Base-by-base conservation (phyloP, 2,113 vertebrate genomes). In the Psittacara wagleri region DNA sequence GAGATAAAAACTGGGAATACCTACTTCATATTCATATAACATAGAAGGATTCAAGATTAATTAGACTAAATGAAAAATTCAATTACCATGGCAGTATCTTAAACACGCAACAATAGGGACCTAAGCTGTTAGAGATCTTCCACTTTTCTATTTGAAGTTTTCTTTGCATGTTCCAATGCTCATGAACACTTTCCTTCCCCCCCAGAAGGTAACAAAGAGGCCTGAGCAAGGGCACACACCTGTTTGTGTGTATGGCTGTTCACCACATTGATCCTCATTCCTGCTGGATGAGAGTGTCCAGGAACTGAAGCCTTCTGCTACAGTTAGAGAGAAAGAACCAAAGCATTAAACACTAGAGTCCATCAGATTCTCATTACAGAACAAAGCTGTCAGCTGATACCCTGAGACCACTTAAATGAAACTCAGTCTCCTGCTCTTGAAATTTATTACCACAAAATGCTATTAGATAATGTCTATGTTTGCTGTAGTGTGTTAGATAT, bases 251-350 rank as follows among this genome's bases (percentile, higher is more conserved):
- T 98, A 86, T 98, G 97, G 88, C 97, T 98, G 93, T 98, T 98
- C 95, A 98, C 97, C 25, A 98, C 98, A 29, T 98, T 98, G 97
- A 98, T 98, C 96, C 97, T 98, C 98, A 98, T 98, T 95, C 98
- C 98, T 72, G 98, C 95, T 63, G 98, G 96, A 72, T 98, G 96
- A 79, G 97, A 57, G 37, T 98, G 97, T 72, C 96, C 91, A n/a
- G 98, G 94, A 73, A 92, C 90, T 52, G 95, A 52, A 78, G 97
- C 86, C 82, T 98, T 98, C 92, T 98, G 98, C 97, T 98, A 96
- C 90, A 97, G 92, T 90, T 78, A 89, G 75, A 89, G 85, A 94
- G 68, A 94, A 94, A 79, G 54, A 92, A 90, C 16, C 73, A 95
- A 69, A 91, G 35, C 12, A 59, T 95, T 83, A 90, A 88, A 46